phyloP scores from a whole-genome alignment of 2,797 vertebrate genomes.

The Lutra lutra region DNA sequence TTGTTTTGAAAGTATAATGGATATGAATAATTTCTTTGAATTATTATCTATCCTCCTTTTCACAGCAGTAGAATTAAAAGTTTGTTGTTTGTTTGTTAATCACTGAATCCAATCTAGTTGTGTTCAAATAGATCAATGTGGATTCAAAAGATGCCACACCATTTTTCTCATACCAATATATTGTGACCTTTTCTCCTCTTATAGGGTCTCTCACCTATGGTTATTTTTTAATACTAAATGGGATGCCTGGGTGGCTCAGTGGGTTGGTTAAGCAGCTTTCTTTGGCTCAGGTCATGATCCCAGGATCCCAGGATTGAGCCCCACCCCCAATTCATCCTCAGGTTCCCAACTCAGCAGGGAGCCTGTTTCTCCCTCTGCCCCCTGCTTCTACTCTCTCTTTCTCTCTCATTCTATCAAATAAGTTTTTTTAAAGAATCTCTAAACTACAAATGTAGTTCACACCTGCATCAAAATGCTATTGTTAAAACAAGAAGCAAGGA shows the following conservation, averaged over 20 bases:
- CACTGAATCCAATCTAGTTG: not conserved
- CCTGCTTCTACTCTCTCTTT: too few relatives aligned
- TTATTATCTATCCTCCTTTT: not conserved
- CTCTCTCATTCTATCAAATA: too few relatives aligned
- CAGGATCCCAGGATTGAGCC: too few relatives aligned
- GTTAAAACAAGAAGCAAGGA: not conserved
- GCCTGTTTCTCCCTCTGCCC: too few relatives aligned
- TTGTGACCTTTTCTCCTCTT: not conserved
- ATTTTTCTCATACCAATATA: not conserved
- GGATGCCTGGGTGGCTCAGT: too few relatives aligned
- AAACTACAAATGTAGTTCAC: not conserved
- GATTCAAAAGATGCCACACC: not conserved
- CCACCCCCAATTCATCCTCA: too few relatives aligned
- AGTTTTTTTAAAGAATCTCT: too few relatives aligned
- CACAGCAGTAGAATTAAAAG: slow-evolving; percentile 14
- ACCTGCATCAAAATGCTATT: not conserved
- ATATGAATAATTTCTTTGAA: not conserved
- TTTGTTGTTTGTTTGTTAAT: not conserved
- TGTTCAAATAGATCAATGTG: not conserved
- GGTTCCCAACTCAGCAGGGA: too few relatives aligned
- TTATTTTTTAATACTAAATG: not conserved
- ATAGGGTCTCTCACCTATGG: accelerated
- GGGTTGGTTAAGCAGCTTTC: too few relatives aligned
- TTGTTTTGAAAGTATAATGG: not conserved
- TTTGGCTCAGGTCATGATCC: too few relatives aligned